These are phyloP conservation scores for Ariopsis seemanni DNA, from an alignment of 2,113 vertebrate genomes.

Conservation along the genomic window DNA sequence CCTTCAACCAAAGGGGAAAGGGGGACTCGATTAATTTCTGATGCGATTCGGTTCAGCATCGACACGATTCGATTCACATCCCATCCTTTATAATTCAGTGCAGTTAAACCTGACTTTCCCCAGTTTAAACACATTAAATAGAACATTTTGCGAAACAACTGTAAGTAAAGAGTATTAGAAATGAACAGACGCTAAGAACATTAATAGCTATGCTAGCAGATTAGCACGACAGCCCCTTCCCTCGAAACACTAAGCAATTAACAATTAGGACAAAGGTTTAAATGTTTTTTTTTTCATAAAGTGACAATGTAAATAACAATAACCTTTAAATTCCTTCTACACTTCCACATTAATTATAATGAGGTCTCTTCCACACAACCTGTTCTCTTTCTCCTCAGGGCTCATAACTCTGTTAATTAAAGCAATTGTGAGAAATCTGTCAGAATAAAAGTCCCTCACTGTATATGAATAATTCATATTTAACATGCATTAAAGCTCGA, in stretches of 20 bases:
- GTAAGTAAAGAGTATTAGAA: neutral
- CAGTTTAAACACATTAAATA: neutral
- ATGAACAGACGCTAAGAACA: neutral
- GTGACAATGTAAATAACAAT: neutral
- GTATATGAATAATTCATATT: neutral
- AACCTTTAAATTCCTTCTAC: neutral
- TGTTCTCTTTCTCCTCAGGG: neutral
- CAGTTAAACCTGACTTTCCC: neutral
- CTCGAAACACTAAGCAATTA: neutral
- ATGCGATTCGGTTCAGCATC: neutral
- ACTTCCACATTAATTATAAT: neutral
- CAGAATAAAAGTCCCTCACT: neutral
- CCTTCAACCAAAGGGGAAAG: neutral
- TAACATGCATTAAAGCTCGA: neutral
- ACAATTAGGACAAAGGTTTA: neutral
- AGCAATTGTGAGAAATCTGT: neutral
- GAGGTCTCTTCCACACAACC: too few relatives aligned
- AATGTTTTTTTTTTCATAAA: neutral
- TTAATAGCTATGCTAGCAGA: neutral
- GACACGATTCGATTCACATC: neutral
- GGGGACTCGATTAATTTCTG: neutral
- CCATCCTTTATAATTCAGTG: neutral
- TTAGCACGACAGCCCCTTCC: neutral
- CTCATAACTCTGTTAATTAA: neutral
- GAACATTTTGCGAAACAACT: neutral